Base-by-base conservation (phyloP, 2,888 invertebrate genomes). In the Ophion ellenae region DNA sequence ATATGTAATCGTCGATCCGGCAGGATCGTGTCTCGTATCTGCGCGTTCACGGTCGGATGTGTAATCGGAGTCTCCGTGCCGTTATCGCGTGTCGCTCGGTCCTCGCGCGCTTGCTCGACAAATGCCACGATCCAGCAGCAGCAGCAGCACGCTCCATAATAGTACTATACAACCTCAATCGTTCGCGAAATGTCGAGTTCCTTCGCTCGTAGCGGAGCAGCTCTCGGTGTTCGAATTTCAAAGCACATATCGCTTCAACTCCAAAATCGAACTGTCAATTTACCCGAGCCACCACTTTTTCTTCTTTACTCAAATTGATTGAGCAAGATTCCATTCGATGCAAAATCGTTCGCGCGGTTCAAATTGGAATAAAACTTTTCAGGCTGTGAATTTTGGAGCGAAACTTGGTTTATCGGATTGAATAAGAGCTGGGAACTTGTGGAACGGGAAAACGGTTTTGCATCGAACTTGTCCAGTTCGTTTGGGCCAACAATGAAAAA, bases 1-100 rank as follows among this genome's bases (percentile, higher is more conserved):
- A 79, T 85, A 82, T 82, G 71, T 86, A 84, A 86, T 86, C 84
- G 61, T 17, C 66, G 84, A 86, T 84, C 53, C 84, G 67, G 40
- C 24, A 64, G 61, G 40, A 59, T 74, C 69, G 59, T 47, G 59
- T 47, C 66, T 47, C 57, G 66, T 77, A 57, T 47, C 11, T 70
- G 24, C 66, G 45, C 45, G 47, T 61, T 11, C 64, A 45, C 67
- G 61, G 14, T 76, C 69, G 63, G 20, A 28, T 73, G n/a, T 80
- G 84, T 73, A 84, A 83, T 80, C 81, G 79, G 71, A 73, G 71
- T 47, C 66, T 61, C 45, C 73, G 76, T n/a, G 64, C 76, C 67
- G 81, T 83, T 79, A 81, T 74, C 77, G 84, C 73, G 53, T 47
- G 59, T 36, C 24, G 71, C 45, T 73, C 61, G 73, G 20, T 77